phyloP scores from a whole-genome alignment of 1,140 invertebrate species.

The Littorina saxatilis region DNA sequence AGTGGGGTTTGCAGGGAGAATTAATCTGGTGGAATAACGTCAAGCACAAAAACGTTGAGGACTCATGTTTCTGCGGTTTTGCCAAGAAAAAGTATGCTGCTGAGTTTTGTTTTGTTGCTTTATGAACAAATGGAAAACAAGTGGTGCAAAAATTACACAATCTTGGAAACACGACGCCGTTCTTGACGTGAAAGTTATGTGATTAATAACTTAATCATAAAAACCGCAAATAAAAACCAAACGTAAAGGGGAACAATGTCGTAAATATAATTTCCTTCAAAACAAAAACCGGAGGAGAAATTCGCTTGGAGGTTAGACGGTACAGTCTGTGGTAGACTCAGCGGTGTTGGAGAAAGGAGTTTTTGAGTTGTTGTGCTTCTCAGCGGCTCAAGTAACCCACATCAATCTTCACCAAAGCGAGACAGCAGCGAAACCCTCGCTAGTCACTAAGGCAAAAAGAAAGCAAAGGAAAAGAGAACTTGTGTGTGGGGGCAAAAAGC shows the following conservation, averaged over 20 bases:
- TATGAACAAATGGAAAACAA: too few species aligned
- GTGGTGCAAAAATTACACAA: too few species aligned
- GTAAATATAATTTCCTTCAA: not conserved
- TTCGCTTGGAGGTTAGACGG: not conserved
- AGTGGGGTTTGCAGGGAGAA: not conserved
- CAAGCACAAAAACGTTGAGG: too few species aligned
- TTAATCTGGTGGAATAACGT: too few species aligned
- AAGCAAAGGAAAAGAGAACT: not conserved
- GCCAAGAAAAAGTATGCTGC: too few species aligned
- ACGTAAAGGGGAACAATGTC: not conserved
- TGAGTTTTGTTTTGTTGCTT: too few species aligned
- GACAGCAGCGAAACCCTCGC: not conserved
- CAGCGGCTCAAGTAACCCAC: constrained; percentile 12
- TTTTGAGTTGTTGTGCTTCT: constrained; percentile 7
- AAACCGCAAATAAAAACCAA: not conserved
- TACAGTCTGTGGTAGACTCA: not conserved
- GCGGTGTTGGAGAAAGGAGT: not conserved
- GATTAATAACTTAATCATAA: too few species aligned
- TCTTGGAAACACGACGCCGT: too few species aligned
- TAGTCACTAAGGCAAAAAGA: not conserved
- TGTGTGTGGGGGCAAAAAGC: too few species aligned
- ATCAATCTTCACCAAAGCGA: constrained; percentile 26
- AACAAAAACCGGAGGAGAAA: not conserved
- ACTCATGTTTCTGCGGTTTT: too few species aligned
- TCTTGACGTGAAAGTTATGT: too few species aligned